Evolutionary conservation across 2,888 invertebrate genomes (phyloP).

Genomic region (Dione vanillae): DNA sequence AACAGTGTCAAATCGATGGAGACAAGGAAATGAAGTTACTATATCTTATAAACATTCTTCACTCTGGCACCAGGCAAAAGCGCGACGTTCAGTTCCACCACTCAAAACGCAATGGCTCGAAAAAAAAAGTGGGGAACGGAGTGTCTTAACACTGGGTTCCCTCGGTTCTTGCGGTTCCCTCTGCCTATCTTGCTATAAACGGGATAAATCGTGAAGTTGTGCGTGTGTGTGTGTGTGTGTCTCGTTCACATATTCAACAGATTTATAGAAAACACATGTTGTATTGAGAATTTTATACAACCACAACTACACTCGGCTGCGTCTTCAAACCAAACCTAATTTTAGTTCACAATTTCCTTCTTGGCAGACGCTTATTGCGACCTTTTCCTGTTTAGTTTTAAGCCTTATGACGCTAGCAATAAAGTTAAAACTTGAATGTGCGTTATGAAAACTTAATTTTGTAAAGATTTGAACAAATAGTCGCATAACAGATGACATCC

Average conservation of each 20-base stretch:
- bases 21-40: no score
- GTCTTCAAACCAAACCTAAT: conserved; percentile 52
- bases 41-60: no score
- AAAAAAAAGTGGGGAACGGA: no score
- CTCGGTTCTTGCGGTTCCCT: no score
- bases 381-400: conserved; percentile 23
- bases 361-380: conserved; percentile 45
- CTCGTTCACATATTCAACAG: neutral
- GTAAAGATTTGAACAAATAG: conserved; percentile 50
- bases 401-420: conserved; percentile 21
- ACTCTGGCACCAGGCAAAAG: no score
- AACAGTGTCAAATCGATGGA: no score
- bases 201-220: neutral
- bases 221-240: no score
- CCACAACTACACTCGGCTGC: conserved; percentile 42
- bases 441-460: conserved; percentile 39
- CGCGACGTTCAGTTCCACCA: no score
- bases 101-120: no score
- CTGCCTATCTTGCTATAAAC: no score
- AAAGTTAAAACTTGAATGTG: conserved; percentile 34
- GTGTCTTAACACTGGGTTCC: no score
- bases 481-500: conserved; percentile 48
- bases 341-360: conserved; percentile 51
- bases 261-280: conserved; percentile 17
- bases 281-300: conserved; percentile 20